Percentiles rank a stretch among this genome's conserved stretches.
phyloP scores from a whole-genome alignment of 2,113 vertebrate genomes.

The Oreochromis tanganicae region DNA sequence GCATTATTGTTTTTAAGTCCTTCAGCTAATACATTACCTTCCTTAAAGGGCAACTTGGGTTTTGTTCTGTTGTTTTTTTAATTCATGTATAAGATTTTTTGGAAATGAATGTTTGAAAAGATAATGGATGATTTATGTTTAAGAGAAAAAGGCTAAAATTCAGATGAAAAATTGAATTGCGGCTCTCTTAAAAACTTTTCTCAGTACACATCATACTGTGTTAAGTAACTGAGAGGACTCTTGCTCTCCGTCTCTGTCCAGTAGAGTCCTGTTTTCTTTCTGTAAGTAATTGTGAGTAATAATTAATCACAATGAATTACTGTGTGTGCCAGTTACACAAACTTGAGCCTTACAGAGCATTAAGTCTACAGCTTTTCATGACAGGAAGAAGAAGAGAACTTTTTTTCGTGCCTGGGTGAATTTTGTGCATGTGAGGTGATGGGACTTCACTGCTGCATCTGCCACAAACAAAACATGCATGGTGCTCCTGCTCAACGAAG shows the following conservation, averaged over 20 bases:
- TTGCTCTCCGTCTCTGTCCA: neutral
- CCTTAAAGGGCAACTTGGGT: neutral
- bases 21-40: neutral
- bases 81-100: neutral
- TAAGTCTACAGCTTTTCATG: neutral
- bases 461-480: neutral
- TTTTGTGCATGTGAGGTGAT: neutral
- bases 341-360: neutral
- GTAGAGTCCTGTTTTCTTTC: neutral
- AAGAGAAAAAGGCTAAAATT: neutral
- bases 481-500: neutral
- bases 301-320: neutral
- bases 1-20: neutral
- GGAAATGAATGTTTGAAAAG: neutral
- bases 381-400: neutral
- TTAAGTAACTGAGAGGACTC: neutral
- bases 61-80: neutral
- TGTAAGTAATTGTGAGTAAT: neutral
- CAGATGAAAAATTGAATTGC: neutral
- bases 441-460: neutral
- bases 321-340: neutral
- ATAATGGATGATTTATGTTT: neutral
- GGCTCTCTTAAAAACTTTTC: neutral
- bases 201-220: neutral
- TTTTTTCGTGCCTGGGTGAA: neutral